Base-by-base conservation (phyloP, 2,113 vertebrate species). In the Chaetodon trifascialis region DNA sequence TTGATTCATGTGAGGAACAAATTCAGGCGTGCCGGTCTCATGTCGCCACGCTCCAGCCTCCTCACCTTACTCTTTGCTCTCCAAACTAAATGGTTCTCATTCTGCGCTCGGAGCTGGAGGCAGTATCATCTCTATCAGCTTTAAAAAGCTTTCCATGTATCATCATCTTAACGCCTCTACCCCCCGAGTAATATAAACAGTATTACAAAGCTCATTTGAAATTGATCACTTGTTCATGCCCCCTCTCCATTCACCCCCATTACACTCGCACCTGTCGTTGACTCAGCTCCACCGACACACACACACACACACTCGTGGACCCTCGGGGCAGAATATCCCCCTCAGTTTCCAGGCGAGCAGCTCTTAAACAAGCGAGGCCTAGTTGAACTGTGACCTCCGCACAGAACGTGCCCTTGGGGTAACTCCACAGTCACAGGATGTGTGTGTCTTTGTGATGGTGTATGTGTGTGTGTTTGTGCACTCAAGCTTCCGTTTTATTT, bases 371-470 rank as follows among this genome's bases (percentile, higher is more conserved):
- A 91, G 93, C 81, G 5, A 71, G 47, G 14, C 88, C 82, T 93
- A 89, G 92, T 90, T 95, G 93, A 93, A 94, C 94, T 94, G 80
- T 92, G 87, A 93, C 92, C 94, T 88, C 91, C 79, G 69, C 80
- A 83, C 88, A 91, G 88, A 90, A 84, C 90, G 88, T 87, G 90
- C 95, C 94, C 90, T 92, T 88, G 91, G 91, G 90, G 93, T 88
- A 90, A 79, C 90, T 79, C 71, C 83, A 86, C 76, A 85, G 40
- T 63, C 81, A 79, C 86, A 87, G 80, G 79, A 88, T 83, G 78
- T 80, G 91, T 71, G 56, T 73, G 42, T 44, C n/a, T 86, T 71
- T 88, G 77, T 87, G 73, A 51, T 67, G 62, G 73, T 51, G 67
- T 70, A 40, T 51, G 10, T 49, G 23, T 44, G 60, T 83, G 63